These are phyloP conservation scores for Tauraco erythrolophus DNA, from an alignment of 2,113 vertebrate genomes.

Conservation along the genomic window DNA sequence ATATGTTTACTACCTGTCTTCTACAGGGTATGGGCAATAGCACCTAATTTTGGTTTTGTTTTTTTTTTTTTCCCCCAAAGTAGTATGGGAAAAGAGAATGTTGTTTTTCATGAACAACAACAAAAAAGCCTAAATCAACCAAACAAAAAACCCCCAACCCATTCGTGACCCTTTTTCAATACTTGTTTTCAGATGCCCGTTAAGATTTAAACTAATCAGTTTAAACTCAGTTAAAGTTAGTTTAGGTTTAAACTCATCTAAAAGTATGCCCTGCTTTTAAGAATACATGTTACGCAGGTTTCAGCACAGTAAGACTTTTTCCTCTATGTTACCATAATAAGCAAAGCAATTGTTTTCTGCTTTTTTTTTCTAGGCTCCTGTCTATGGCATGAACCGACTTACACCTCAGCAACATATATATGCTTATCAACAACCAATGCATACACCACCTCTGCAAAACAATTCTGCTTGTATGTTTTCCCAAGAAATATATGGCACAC, in stretches of 20 bases:
- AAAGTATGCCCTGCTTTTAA: not conserved
- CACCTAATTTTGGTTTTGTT: not conserved
- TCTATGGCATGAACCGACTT: conserved; percentile 92
- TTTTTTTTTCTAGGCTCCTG: conserved; percentile 76
- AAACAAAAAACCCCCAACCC: too few relatives aligned
- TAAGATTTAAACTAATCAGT: not conserved
- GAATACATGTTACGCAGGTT: rapidly evolving
- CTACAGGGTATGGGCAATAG: not conserved
- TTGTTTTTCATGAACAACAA: not conserved
- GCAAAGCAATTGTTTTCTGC: not conserved
- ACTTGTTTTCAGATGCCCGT: not conserved
- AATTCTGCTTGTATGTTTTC: conserved; percentile 89
- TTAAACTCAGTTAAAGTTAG: not conserved
- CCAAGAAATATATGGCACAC: conserved; percentile 88
- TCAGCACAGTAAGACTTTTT: not conserved
- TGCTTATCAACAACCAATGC: conserved; percentile 88
- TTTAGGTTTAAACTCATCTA: not conserved
- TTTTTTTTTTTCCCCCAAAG: rapidly evolving
- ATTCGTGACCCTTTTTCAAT: not conserved
- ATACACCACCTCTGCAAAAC: conserved; percentile 90
- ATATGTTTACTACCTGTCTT: rapidly evolving
- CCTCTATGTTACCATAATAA: not conserved
- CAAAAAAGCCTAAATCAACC: too few relatives aligned
- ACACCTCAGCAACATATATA: conserved; percentile 93
- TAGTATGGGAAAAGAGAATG: not conserved